These are phyloP conservation scores for Corythornis cristatus DNA, from an alignment of 2,113 vertebrate genomes.

Conservation along the genomic window DNA sequence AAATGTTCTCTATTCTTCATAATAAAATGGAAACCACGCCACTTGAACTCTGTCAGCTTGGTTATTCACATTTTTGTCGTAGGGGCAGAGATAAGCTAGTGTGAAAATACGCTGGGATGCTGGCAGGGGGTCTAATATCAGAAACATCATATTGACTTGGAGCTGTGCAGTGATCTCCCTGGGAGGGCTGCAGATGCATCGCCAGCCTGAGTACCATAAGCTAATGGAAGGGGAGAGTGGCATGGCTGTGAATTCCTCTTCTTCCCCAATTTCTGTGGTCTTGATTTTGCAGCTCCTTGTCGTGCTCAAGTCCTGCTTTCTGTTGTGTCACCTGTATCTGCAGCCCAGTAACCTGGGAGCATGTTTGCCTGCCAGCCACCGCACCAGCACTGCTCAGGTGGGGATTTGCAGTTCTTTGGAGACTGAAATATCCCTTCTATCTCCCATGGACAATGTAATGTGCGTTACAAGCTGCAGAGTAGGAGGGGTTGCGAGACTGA, in stretches of 20 bases:
- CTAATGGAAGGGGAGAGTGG: not conserved
- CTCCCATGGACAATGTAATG: fast-evolving
- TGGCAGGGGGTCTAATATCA: not conserved
- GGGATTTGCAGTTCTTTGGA: not conserved
- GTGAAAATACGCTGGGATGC: not conserved
- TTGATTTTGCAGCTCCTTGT: not conserved
- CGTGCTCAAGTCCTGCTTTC: not conserved
- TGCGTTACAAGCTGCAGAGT: fast-evolving
- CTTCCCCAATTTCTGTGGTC: not conserved
- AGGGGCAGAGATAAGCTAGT: not conserved
- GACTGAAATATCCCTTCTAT: not conserved
- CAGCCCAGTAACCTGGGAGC: not conserved
- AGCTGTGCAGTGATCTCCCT: not conserved
- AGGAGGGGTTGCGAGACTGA: not conserved
- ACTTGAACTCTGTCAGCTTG: not conserved
- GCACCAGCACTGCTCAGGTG: fast-evolving
- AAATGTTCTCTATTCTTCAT: not conserved
- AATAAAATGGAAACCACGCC: not conserved
- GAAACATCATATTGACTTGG: not conserved
- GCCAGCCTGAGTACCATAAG: fast-evolving
- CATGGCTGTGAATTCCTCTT: fast-evolving
- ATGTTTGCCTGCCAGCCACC: fast-evolving
- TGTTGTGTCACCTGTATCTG: not conserved
- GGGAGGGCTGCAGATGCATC: fast-evolving
- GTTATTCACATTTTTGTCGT: not conserved